These are phyloP conservation scores for Pelvicachromis taeniatus DNA, from an alignment of 2,113 vertebrate species.

Conservation along the genomic window DNA sequence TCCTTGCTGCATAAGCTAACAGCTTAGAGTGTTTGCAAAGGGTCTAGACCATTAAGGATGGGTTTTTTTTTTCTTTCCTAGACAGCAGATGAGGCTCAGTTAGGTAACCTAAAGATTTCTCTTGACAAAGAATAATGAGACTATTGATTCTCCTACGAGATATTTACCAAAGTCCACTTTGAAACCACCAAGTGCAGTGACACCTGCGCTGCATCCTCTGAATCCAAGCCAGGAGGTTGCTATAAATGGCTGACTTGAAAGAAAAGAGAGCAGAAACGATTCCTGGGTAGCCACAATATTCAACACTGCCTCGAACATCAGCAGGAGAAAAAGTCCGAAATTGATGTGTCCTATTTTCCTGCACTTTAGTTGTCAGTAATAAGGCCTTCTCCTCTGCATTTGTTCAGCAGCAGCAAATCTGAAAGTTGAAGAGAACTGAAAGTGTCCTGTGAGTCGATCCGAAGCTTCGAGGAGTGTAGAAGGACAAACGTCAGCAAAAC, in stretches of 20 bases:
- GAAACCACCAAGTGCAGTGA: conserved; percentile 40
- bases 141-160: conserved; percentile 63
- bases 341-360: not conserved
- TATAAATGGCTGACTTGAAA: not conserved
- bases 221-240: conserved; percentile 9
- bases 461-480: not conserved
- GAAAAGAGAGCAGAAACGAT: not conserved
- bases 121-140: conserved; percentile 71
- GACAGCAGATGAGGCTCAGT: conserved; percentile 25
- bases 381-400: not conserved
- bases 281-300: not conserved
- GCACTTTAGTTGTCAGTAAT: not conserved
- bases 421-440: not conserved
- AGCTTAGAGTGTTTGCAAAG: conserved; percentile 38
- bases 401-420: not conserved
- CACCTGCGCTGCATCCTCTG: conserved; percentile 21
- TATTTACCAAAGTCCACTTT: conserved; percentile 65
- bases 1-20: conserved; percentile 21
- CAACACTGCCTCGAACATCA: not conserved
- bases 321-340: not conserved
- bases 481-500: not conserved
- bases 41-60: conserved; percentile 31
- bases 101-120: conserved; percentile 65
- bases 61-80: not conserved
- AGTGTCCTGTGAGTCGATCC: not conserved